Base-by-base conservation (phyloP, 1,140 invertebrate genomes). In the Wasmannia auropunctata region DNA sequence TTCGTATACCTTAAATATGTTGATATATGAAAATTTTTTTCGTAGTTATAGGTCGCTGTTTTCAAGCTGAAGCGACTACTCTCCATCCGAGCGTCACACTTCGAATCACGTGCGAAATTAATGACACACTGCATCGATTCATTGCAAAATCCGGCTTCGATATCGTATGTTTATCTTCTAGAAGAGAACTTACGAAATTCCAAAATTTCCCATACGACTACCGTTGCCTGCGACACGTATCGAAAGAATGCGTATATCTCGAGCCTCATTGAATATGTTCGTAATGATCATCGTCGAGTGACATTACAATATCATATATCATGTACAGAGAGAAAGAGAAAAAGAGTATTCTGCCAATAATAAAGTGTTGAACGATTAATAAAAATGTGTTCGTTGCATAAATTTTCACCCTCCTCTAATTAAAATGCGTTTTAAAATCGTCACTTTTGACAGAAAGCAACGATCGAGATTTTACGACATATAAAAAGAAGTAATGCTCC, bases 351-450 rank as follows among this genome's bases (percentile, higher is more conserved):
- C 91, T 93, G 91, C 88, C 86, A 93, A 94, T 94, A 94, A 94
- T 94, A 94, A 94, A 94, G 89, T 91, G 90, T 93, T 94, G 76
- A 93, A 91, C 91, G 91, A 90, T 94, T 94, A 94, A 79, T 34
- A 72, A 91, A 92, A 90, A 37, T 65, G 34, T 74, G 2, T 74
- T 62, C 8, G 14, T 40, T 22, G 16, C 10, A 5, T 16, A 51
- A 37, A 63, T 49, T 31, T 37, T 56, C 1, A 51, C 7, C 25
- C 3, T 43, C 8, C 25, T 46, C 22, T 60, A 56, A 31, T 34
- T n/a, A 22, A n/a, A 49, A 54, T 70, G 11, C 10, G 16, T 54
- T 54, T 22, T 31, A 46, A 4, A 46, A 46, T 46, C 14, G 14
- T 46, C 16, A 46, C 43, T 46, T 46, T 46, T 46, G 3, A 8